phyloP scores from a whole-genome alignment of 2,113 vertebrate genomes.

The Melanerpes formicivorus region DNA sequence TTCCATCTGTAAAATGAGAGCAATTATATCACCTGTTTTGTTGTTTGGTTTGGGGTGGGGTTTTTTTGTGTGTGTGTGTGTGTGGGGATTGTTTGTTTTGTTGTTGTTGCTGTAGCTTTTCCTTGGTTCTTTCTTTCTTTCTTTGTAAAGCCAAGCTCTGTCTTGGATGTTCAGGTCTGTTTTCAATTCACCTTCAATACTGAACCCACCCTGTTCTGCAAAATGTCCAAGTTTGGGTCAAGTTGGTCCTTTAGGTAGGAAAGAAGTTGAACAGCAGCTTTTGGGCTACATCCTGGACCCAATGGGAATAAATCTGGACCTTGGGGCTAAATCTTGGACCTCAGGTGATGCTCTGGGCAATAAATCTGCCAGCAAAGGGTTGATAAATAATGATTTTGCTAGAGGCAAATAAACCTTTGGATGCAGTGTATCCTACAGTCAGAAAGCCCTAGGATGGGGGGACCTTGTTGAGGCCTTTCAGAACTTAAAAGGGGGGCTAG shows the following conservation, averaged over 20 bases:
- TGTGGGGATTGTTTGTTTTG: too few relatives aligned
- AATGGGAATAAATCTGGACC: not conserved
- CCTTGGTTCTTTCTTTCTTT: too few relatives aligned
- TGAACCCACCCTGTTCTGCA: not conserved
- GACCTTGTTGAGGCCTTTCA: not conserved
- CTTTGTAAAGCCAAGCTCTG: constrained; percentile 36
- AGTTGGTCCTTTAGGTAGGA: not conserved
- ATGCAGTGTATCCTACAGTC: not conserved
- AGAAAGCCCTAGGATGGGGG: not conserved
- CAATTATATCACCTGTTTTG: rapidly evolving
- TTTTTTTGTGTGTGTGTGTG: too few relatives aligned
- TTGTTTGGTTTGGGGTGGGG: too few relatives aligned
- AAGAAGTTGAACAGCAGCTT: not conserved
- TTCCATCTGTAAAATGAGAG: not conserved
- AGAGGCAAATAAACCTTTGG: not conserved
- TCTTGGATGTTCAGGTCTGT: too few relatives aligned
- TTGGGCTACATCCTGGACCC: not conserved
- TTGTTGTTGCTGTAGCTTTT: too few relatives aligned
- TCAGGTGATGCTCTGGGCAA: not conserved
- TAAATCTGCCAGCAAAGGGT: not conserved
- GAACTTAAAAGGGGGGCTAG: not conserved
- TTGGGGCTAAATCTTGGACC: not conserved
- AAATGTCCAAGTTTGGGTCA: rapidly evolving
- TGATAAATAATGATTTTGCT: not conserved
- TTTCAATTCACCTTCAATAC: not conserved